Evolutionary conservation across 2,888 invertebrate species (phyloP), one percentile per base, ranked within the genome.

Genomic region (Ennomos fuscantarius): DNA sequence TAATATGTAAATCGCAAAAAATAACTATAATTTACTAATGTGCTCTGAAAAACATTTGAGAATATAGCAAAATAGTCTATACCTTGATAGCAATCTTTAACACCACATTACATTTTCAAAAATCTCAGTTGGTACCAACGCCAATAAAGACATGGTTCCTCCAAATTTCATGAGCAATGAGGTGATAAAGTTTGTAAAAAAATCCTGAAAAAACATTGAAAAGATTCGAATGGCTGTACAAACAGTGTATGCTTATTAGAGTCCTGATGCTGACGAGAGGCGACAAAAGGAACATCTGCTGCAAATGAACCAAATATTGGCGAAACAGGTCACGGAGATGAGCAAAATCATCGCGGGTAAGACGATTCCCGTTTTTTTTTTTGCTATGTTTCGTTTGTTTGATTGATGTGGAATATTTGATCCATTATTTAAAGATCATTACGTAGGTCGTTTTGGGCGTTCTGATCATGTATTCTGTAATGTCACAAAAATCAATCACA

Each of bases 281-380:
- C 94, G 96, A 70, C 97, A 97, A 80, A 94, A 98, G 51, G 97
- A 98, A 74, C 97, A 97, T 84, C 93, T 98, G 73, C 93, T 98
- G 62, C 97, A 97, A 81, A 93, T 98, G 75, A 97, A 97, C 93
- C 98, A 98, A 90, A 96, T 97, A 73, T 93, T 98, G 73, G 98
- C 98, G 61, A 96, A 97, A 84, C 97, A 97, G 93, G 98, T 98
- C 73, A 98, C 97, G 94, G 97, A 97, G 90, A 97, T 97, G 94
- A 98, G 97, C 93, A 97, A 97, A 94, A 96, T 97, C 82, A 97
- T 98, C 74, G 98, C 98, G 89, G 98, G 98, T 98, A 94, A 93
- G 94, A 90, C 65, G 12, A 39, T 60, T 52, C 71, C 70, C 68
- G 62, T 50, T 45, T 55, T 53, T 42, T 13, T 9, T 40, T 55